Conservation (phyloP, 1,140 invertebrate genomes). For the Cepaea nemoralis region DNA sequence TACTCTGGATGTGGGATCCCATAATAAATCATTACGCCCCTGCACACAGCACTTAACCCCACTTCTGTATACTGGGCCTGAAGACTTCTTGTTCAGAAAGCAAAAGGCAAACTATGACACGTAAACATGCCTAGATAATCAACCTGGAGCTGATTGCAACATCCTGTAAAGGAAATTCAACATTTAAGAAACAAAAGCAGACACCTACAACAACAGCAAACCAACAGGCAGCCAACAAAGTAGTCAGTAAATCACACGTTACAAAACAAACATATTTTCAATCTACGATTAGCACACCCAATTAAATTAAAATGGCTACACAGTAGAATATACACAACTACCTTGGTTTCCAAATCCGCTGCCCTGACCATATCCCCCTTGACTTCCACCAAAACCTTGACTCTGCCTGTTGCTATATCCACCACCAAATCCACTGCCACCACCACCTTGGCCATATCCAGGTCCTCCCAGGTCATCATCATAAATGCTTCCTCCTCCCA, state of each 20-base stretch:
- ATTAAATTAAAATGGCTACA: not conserved
- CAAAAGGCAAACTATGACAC: too few species aligned
- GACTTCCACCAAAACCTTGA: slow-evolving; percentile 27
- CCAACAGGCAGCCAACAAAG: not conserved
- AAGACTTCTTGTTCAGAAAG: too few species aligned
- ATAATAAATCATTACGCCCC: too few species aligned
- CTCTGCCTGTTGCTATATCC: slow-evolving; percentile 15
- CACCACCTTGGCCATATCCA: slow-evolving; percentile 35
- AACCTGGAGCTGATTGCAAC: too few species aligned
- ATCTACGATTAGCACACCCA: slow-evolving; percentile 44
- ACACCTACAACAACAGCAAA: not conserved
- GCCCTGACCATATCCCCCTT: not conserved
- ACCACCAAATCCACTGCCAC: slow-evolving; percentile 38
- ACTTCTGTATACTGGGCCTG: too few species aligned
- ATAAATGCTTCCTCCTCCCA: slow-evolving; percentile 46
- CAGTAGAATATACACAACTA: not conserved
- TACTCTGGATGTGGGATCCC: too few species aligned
- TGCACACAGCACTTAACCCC: too few species aligned
- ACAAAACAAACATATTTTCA: not conserved
- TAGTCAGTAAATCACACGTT: not conserved
- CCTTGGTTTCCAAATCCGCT: slow-evolving; percentile 27
- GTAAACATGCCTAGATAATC: too few species aligned
- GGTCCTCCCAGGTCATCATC: slow-evolving; percentile 43
- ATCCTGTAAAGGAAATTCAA: too few species aligned
- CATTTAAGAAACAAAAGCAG: too few species aligned